A percentile compares a stretch with the other conserved stretches of the same genome.
Conservation (phyloP, 2,113 vertebrate species). For the Jacana jacana region DNA sequence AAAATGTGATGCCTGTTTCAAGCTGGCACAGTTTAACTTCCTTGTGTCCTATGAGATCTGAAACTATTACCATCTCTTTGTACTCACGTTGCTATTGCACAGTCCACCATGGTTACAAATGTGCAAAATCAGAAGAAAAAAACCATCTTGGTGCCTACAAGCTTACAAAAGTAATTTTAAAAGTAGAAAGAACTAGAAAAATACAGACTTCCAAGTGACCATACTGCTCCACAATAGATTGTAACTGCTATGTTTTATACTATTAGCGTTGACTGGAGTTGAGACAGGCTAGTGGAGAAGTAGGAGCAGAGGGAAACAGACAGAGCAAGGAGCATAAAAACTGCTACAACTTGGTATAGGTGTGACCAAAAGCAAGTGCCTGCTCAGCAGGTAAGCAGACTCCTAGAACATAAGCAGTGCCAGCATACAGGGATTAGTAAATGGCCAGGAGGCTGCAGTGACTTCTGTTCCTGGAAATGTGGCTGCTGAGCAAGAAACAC, state of each 20-base stretch:
- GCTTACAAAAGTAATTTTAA: background rate
- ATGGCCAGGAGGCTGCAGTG: background rate
- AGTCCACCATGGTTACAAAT: background rate
- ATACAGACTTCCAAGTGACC: background rate
- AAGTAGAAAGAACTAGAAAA: background rate
- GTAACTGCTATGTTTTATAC: background rate
- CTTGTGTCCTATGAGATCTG: background rate
- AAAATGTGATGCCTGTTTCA: background rate
- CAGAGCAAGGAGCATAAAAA: background rate
- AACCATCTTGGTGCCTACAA: background rate
- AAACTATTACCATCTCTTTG: background rate
- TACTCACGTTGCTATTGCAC: background rate
- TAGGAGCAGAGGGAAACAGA: background rate
- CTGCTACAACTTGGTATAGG: background rate
- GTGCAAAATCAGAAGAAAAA: background rate
- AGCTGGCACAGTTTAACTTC: background rate
- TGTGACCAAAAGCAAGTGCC: background rate
- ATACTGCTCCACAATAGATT: background rate
- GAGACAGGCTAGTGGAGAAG: background rate
- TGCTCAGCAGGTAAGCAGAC: background rate
- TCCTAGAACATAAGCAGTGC: background rate
- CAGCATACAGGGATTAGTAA: background rate
- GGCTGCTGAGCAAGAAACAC: background rate
- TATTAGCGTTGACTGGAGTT: background rate
- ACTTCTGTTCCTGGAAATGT: background rate